Percentiles rank a stretch among this genome's conserved stretches.
phyloP scores from a whole-genome alignment of 2,113 vertebrate genomes.

The Platichthys flesus region DNA sequence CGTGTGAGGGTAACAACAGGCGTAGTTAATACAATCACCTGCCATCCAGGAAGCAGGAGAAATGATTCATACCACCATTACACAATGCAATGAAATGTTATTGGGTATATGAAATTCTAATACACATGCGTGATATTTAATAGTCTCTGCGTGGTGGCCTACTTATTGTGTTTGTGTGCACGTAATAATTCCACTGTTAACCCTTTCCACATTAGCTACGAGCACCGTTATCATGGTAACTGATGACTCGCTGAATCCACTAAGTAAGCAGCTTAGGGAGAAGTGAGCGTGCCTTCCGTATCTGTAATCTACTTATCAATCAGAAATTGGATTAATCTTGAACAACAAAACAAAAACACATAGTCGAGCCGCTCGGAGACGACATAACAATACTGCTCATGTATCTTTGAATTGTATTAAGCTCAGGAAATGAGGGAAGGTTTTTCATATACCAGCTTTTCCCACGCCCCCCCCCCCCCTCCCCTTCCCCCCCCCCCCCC shows the following conservation, averaged over 20 bases:
- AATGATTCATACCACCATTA: constrained; percentile 55
- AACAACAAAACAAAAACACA: constrained; percentile 51
- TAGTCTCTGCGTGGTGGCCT: constrained; percentile 32
- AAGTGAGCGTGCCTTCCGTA: constrained; percentile 16
- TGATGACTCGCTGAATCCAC: constrained; percentile 60
- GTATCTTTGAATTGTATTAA: constrained; percentile 48
- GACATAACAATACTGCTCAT: constrained; percentile 31
- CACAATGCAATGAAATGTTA: constrained; percentile 56
- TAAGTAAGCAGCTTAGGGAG: constrained; percentile 65
- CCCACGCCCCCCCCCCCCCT: not conserved
- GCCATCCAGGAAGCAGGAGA: constrained; percentile 29
- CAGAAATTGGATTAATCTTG: constrained; percentile 65
- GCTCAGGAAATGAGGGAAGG: constrained; percentile 22
- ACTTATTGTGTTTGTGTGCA: constrained; percentile 48
- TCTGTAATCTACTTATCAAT: constrained; percentile 72
- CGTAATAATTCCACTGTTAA: constrained; percentile 52
- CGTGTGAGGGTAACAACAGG: constrained; percentile 45
- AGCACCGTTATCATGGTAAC: constrained; percentile 53
- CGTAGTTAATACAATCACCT: constrained; percentile 55
- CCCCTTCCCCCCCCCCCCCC: no score
- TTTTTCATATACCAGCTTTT: constrained; percentile 17
- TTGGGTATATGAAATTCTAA: constrained; percentile 57
- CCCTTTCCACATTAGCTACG: constrained; percentile 48
- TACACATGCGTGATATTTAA: constrained; percentile 54
- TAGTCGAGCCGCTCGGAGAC: constrained; percentile 16